Evolutionary conservation across 2,888 invertebrate species (phyloP), one percentile per base, ranked within the genome.

Genomic region (Calameuta filiformis): DNA sequence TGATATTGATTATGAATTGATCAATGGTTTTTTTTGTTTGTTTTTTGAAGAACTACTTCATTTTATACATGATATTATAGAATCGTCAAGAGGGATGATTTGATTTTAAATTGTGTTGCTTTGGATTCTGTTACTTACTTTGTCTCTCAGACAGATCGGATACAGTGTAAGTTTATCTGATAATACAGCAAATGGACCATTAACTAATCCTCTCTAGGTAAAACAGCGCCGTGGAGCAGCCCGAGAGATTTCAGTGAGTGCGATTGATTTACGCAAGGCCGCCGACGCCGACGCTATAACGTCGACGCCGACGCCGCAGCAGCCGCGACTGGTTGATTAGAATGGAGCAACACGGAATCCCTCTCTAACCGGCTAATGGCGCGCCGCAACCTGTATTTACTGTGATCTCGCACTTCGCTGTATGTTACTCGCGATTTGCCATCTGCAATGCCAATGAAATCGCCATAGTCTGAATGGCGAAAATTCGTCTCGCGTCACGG

Each of bases 271-370:
- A 89, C 88, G 87, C 82, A 80, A 75, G 71, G 76, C 73, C 76
- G 73, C 35, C 71, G 78, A 83, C 85, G 86, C 81, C 84, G 82
- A 76, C 82, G 83, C 71, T 73, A 34, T 68, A 35, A 79, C 84
- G 83, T 80, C 85, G 81, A 75, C 82, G 84, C 73, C 33, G 75
- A 83, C 82, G 85, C 84, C 86, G 85, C 85, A 85, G 86, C 85
- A 83, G 85, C 82, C 84, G 85, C 84, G 85, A 85, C 85, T 77
- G 84, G 84, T 91, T 90, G 90, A 91, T 91, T 90, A 90, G 90
- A 91, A 90, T 90, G 89, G 88, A 87, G 89, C 89, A 90, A 91
- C 91, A 91, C 88, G 91, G 85, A 91, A 90, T 91, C 88, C 90
- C 91, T 91, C 90, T 91, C 90, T 88, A 89, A 87, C 89, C 86